Percentiles rank a stretch among this genome's conserved stretches.
Evolutionary conservation across 2,888 invertebrate genomes (phyloP).

Genomic region (Ichneumoninae sp.): DNA sequence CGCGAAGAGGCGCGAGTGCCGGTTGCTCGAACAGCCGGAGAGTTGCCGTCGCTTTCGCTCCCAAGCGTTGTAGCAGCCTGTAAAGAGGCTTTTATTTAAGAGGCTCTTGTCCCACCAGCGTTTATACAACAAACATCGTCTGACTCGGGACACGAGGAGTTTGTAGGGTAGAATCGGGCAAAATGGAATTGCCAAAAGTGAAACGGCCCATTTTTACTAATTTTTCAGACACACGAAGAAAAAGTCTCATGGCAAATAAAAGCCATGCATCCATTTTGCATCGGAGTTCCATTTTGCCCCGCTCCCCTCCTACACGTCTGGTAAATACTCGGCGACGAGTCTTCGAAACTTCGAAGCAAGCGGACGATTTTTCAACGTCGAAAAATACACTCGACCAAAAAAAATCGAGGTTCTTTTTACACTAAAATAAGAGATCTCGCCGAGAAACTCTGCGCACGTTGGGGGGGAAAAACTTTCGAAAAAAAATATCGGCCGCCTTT

Average conservation of each 20-base stretch:
- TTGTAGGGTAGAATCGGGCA: no score
- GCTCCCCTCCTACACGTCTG: background rate
- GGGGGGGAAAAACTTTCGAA: constrained; percentile 52
- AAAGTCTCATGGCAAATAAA: no score
- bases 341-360: background rate
- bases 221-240: no score
- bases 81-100: constrained; percentile 74
- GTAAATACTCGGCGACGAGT: background rate
- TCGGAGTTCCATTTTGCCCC: no score
- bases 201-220: no score
- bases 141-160: constrained; percentile 16
- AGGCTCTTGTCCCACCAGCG: constrained; percentile 62
- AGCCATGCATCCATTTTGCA: background rate
- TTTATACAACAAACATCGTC: constrained; percentile 47
- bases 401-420: constrained; percentile 14
- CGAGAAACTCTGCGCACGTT: constrained; percentile 8
- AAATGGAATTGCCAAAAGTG: no score
- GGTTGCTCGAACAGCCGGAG: constrained; percentile 17
- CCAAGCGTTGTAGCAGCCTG: constrained; percentile 67
- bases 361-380: background rate
- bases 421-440: constrained; percentile 38
- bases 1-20: constrained; percentile 23
- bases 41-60: constrained; percentile 21
- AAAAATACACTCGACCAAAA: background rate
- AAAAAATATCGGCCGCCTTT: constrained; percentile 62